phyloP scores from a whole-genome alignment of 1,140 invertebrate genomes.

The Bathynomus jamesi region DNA sequence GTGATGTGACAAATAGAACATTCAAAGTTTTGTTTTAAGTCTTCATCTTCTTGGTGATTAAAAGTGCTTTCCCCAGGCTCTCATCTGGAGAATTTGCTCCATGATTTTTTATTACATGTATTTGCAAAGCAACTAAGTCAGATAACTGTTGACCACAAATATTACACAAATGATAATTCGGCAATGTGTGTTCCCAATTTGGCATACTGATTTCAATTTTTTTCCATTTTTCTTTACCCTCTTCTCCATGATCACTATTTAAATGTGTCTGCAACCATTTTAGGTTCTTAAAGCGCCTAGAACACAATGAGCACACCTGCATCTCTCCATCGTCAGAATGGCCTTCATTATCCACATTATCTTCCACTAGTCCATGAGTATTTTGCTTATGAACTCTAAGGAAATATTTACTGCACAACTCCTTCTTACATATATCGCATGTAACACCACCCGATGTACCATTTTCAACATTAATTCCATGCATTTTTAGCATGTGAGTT shows the following conservation, averaged over 20 bases:
- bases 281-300: conserved; percentile 73
- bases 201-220: conserved; percentile 17
- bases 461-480: conserved; percentile 91
- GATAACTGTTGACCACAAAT: conserved; percentile 48
- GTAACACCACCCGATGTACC: conserved; percentile 83
- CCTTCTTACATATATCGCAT: conserved; percentile 95
- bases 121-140: conserved; percentile 49
- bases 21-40: conserved; percentile 11
- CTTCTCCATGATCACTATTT: conserved; percentile 66
- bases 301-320: conserved; percentile 78
- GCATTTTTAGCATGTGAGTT: conserved; percentile 99
- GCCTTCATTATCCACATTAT: conserved; percentile 42
- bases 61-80: conserved; percentile 15
- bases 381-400: conserved; percentile 94
- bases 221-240: conserved; percentile 35
- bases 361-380: conserved; percentile 86
- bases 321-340: conserved; percentile 47
- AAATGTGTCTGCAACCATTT: conserved; percentile 86
- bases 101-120: conserved; percentile 53
- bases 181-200: not conserved
- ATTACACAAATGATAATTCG: conserved; percentile 42
- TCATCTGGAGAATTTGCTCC: conserved; percentile 22
- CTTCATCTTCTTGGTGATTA: conserved; percentile 5
- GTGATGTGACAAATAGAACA: conserved; percentile 27
- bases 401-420: conserved; percentile 95